Percentiles rank a stretch among this genome's conserved stretches.
These are phyloP conservation scores for Oreochromis spilurus DNA, from an alignment of 2,113 vertebrate genomes.

Conservation along the genomic window DNA sequence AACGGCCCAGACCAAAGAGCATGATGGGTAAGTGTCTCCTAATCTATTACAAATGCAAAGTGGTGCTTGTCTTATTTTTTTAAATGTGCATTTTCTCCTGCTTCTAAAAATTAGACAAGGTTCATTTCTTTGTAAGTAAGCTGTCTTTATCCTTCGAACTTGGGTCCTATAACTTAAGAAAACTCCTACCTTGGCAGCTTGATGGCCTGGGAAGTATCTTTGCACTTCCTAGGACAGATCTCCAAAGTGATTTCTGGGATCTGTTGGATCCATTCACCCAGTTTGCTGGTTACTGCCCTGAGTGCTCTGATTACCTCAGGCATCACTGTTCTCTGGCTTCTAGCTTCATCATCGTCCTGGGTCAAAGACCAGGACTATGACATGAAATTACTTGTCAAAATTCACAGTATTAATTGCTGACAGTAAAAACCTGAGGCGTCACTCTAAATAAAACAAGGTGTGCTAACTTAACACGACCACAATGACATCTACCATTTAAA, in stretches of 20 bases:
- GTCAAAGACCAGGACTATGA: not conserved
- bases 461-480: too few species aligned
- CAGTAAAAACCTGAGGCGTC: too few species aligned
- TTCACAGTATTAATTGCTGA: not conserved
- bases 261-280: not conserved
- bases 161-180: not conserved
- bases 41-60: not conserved
- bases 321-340: not conserved
- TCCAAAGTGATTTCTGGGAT: not conserved
- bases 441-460: too few species aligned
- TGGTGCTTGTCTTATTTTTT: not conserved
- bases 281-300: not conserved
- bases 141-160: not conserved
- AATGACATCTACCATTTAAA: too few species aligned
- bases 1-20: constrained; percentile 38
- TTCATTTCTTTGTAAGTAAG: not conserved
- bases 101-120: not conserved
- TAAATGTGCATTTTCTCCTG: not conserved
- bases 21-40: constrained; percentile 53
- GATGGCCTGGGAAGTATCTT: not conserved
- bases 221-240: not conserved
- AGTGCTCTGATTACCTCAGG: not conserved
- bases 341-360: not conserved
- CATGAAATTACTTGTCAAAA: not conserved
- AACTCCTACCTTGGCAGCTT: not conserved